A percentile compares a stretch with the other conserved stretches of the same genome.
These are phyloP conservation scores for Archips xylosteana DNA, from an alignment of 2,888 invertebrate species.

Conservation along the genomic window DNA sequence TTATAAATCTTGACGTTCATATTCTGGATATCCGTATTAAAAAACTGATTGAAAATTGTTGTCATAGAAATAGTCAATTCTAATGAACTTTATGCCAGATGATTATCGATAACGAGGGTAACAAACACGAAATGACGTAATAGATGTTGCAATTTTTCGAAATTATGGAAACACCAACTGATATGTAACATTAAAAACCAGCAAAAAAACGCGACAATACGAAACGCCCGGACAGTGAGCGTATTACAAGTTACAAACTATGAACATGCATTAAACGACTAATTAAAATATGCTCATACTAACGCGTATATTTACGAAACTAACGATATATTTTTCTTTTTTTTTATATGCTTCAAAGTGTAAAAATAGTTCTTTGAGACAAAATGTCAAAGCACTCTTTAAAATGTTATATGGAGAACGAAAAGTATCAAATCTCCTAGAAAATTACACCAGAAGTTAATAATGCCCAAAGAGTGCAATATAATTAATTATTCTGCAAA, in stretches of 20 bases:
- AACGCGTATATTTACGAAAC: constrained; percentile 78
- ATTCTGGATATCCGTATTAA: not conserved
- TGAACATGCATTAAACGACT: constrained; percentile 81
- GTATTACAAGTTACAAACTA: constrained; percentile 68
- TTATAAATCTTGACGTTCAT: constrained; percentile 19
- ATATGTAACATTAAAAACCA: constrained; percentile 65
- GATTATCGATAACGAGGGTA: not conserved
- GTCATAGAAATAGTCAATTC: constrained; percentile 9
- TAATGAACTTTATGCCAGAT: constrained; percentile 9
- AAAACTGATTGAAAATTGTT: constrained; percentile 21
- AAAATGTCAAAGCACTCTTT: constrained; percentile 69
- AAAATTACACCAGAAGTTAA: constrained; percentile 55
- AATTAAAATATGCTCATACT: constrained; percentile 81
- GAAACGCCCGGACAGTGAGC: constrained; percentile 62
- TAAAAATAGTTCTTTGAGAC: constrained; percentile 81
- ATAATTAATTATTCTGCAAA: constrained; percentile 51
- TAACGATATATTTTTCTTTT: constrained; percentile 79
- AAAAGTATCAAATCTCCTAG: constrained; percentile 27
- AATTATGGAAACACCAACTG: constrained; percentile 53
- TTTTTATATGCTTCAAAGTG: constrained; percentile 75
- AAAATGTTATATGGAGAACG: constrained; percentile 52
- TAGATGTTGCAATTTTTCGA: constrained; percentile 17
- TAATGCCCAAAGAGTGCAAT: constrained; percentile 70
- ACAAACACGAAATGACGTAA: constrained; percentile 16
- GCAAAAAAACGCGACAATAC: constrained; percentile 66